Base-by-base conservation (phyloP, 2,888 invertebrate species). In the Zygothrica quintamaculata region DNA sequence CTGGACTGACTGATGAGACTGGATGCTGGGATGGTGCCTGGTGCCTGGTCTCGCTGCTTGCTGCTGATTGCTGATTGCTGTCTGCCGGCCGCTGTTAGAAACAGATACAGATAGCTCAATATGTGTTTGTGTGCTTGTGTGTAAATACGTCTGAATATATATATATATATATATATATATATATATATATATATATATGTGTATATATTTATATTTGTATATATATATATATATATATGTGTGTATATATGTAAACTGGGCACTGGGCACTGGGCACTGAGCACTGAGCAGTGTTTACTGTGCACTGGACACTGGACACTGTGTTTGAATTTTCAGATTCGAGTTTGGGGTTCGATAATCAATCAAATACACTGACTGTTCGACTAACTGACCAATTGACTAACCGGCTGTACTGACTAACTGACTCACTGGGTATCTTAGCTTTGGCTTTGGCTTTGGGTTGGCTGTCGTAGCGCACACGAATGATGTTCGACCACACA, bases 401-500 rank as follows among this genome's bases (percentile, higher is more conserved):
- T 47, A 33, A 9, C 26, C 58, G 44, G 15, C 25, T 66, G 59
- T n/a, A n/a, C 50, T 61, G 39, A 36, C 42, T 60, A 50, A 51
- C 53, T 70, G 47, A 40, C 56, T 50, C 46, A 34, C 56, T 50
- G 60, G 67, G 40, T 76, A 64, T 56, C 60, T 72, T 62, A 53
- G 51, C 55, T 62, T 70, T 55, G 42, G 46, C 44, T 60, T 57
- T 58, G 71, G 71, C 51, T 57, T 44, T 62, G 56, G 60, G 29
- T 34, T 64, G 86, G 74, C 66, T 65, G 84, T 74, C 76, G 78
- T 70, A 71, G 71, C 79, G 65, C 85, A 70, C 62, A 81, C 84
- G 77, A 88, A 87, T 88, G 88, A 84, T 87, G 84, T 60, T 59
- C 87, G 85, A 84, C 79, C 84, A 78, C 84, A 75, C 74, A 80